Base-by-base conservation (phyloP, 2,797 vertebrate species). In the Myioborus melanocephalus region DNA sequence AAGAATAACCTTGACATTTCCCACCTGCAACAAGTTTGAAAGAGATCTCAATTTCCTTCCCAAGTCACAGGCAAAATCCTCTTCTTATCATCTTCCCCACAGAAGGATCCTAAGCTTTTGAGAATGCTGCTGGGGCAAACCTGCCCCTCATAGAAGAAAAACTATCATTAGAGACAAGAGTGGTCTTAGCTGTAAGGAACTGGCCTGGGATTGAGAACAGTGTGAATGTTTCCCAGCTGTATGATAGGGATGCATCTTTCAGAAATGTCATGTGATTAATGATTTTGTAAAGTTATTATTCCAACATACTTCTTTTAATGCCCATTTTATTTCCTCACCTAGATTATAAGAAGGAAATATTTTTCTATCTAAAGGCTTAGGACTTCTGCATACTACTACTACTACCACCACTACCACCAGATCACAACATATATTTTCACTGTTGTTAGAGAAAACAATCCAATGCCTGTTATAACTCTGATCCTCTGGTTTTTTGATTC, bases 81-180 rank as follows among this genome's bases (percentile, higher is more conserved):
- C 4, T 43, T 72, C 12, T 59, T 59, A 47, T 4, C 9, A 10
- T 37, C 6, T 37, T 52, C 21, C 32, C 44, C 37, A 14, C 23
- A 65, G 37, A 82, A 89, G 61, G 23, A 44, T n/a, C 32, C 60
- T 55, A 52, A 47, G 16, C 1, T 59, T 81, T 55, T 3, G 1
- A 1, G 2, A 72, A 35, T 32, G 23, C 12, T 86, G 44, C 24
- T 71, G 76, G 9, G 35, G 27, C 18, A 79, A 90, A 66, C 9
- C 12, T 20, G 10, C 3, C 57, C 39, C 49, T 59, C 35, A 50
- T 44, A 79, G 39, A 63, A 32, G 3, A 85, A 66, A 70, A 81
- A 4, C 5, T 24, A 2, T 9, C 0, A 0, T 50, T 66, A 22
- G 14, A 83, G 16, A 60, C n/a, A 69, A 70, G 35, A 10, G 17